A percentile compares a stretch with the other conserved stretches of the same genome.
Conservation (phyloP, 2,888 invertebrate species). For the Thyatira batis region DNA sequence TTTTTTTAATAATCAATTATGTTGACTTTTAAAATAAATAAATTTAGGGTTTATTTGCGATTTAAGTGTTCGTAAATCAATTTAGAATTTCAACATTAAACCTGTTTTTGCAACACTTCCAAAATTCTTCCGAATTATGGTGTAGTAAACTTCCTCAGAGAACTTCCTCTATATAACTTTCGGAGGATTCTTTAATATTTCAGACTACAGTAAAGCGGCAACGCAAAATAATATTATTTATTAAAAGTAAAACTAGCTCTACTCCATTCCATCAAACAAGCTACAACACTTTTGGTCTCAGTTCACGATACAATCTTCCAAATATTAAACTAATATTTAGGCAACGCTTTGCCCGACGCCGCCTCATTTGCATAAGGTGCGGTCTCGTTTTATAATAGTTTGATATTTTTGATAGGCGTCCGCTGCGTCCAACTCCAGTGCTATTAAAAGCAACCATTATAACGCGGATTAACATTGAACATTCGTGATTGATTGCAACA, state of each 20-base stretch:
- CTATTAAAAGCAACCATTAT: constrained; percentile 1
- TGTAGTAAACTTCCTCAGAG: no score
- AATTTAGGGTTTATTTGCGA: background rate
- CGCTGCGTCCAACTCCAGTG: background rate
- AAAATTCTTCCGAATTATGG: no score
- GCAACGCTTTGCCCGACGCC: constrained; percentile 79
- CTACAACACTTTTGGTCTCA: constrained; percentile 50
- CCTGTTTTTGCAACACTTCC: no score
- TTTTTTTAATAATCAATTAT: background rate
- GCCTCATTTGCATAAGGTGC: constrained; percentile 80
- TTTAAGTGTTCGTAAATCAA: no score
- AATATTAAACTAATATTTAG: constrained; percentile 83
- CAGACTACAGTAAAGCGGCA: no score
- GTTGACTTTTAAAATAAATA: background rate
- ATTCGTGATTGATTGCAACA: background rate
- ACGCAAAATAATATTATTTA: no score
- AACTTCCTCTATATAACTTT: no score
- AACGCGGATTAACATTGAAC: constrained; percentile 1
- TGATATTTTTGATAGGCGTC: constrained; percentile 11
- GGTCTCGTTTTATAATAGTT: constrained; percentile 42
- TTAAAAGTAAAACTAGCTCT: no score
- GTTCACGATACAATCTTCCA: constrained; percentile 71
- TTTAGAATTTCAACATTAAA: no score
- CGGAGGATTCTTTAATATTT: no score
- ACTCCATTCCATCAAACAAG: constrained; percentile 28